Percentiles rank a stretch among this genome's conserved stretches.
phyloP scores from a whole-genome alignment of 2,888 invertebrate genomes.

The Drosophila tanythrix region DNA sequence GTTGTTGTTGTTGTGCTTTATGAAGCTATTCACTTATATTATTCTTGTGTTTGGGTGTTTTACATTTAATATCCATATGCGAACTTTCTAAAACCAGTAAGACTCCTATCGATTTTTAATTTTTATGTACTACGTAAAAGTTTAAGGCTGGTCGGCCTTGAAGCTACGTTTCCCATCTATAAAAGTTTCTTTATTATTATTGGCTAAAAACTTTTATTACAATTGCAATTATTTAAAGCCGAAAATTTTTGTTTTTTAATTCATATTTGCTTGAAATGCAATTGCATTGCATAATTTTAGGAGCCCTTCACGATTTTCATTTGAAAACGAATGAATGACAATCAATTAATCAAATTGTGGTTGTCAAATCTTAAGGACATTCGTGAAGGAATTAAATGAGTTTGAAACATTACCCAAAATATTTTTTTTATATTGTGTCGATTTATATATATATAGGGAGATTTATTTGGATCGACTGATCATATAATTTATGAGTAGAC shows the following conservation, averaged over 20 bases:
- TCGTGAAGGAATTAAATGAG: not conserved
- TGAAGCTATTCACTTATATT: conserved; percentile 1
- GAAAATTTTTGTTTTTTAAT: not conserved
- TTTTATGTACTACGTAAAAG: not conserved
- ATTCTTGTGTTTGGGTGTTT: conserved; percentile 5
- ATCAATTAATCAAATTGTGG: not conserved
- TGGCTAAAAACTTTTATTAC: not conserved
- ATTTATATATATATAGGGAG: not conserved
- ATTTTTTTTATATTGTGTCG: not conserved
- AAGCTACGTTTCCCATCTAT: not conserved
- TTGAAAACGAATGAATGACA: not conserved
- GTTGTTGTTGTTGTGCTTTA: not conserved
- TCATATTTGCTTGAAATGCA: not conserved
- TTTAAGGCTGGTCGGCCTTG: not conserved
- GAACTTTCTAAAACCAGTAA: conserved; percentile 11
- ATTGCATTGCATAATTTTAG: conserved; percentile 5
- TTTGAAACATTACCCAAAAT: not conserved
- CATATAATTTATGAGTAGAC: not conserved
- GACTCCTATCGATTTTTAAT: not conserved
- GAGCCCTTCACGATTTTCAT: not conserved
- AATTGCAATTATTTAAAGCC: not conserved
- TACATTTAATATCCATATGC: conserved; percentile 3
- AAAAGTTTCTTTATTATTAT: conserved; percentile 2
- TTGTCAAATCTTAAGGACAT: not conserved
- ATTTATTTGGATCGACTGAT: not conserved